Conservation (phyloP, 2,797 vertebrate species). For the Mareca penelope region DNA sequence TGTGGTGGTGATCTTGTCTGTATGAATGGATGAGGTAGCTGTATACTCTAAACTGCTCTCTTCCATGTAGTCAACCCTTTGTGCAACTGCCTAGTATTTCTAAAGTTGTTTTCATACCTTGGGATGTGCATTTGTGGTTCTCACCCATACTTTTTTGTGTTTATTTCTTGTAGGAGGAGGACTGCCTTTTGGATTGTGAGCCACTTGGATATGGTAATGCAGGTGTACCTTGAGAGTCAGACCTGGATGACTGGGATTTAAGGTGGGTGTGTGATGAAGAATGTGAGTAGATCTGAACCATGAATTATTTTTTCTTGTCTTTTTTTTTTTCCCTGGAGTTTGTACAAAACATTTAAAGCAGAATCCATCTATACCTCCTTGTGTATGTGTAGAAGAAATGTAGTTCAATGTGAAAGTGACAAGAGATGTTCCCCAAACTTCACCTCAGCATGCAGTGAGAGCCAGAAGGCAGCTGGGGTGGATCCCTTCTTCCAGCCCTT, state of each 20-base stretch:
- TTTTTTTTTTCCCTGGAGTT: background rate
- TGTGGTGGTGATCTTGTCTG: background rate
- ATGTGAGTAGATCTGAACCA: background rate
- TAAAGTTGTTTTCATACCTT: background rate
- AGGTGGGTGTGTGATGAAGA: conserved; percentile 42
- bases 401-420: background rate
- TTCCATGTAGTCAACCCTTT: background rate
- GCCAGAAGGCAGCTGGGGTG: background rate
- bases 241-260: conserved; percentile 17
- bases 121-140: background rate
- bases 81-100: background rate
- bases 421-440: background rate
- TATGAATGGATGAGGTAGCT: background rate
- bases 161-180: conserved; percentile 6
- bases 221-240: background rate
- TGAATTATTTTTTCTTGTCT: background rate
- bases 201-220: background rate
- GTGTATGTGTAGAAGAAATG: background rate
- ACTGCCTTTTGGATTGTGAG: conserved; percentile 3
- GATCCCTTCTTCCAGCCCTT: background rate
- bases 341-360: background rate
- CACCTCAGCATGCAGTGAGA: background rate
- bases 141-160: background rate
- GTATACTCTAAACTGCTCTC: background rate
- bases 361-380: background rate